Percentiles rank a stretch among this genome's conserved stretches.
phyloP scores from a whole-genome alignment of 2,888 invertebrate genomes.

The Atethmia centrago region DNA sequence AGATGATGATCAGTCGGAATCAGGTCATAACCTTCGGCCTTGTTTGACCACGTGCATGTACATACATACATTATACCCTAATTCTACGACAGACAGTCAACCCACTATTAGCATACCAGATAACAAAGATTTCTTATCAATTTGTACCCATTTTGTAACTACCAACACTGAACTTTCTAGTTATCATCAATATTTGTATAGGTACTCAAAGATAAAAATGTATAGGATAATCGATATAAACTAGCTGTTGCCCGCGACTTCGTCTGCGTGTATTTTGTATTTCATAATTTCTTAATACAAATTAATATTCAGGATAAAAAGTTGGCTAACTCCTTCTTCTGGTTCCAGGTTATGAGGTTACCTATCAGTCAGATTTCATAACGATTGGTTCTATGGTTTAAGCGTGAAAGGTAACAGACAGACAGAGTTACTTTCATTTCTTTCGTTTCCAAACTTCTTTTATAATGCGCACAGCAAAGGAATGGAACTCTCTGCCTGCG shows the following conservation, averaged over 20 bases:
- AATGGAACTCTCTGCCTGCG: no score
- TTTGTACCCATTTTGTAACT: slow-evolving; percentile 16
- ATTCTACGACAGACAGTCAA: not conserved
- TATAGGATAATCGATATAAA: not conserved
- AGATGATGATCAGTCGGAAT: not conserved
- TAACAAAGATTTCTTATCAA: slow-evolving; percentile 28
- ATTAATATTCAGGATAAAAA: not conserved
- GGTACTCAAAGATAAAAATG: slow-evolving; percentile 19
- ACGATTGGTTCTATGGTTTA: not conserved
- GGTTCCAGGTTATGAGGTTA: not conserved
- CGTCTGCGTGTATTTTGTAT: not conserved
- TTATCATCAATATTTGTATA: not conserved
- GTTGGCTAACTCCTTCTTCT: not conserved
- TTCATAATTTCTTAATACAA: not conserved
- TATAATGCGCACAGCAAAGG: no score
- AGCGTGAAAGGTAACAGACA: not conserved
- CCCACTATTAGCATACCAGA: slow-evolving; percentile 21
- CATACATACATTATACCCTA: not conserved
- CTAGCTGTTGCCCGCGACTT: not conserved
- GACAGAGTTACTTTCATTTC: not conserved
- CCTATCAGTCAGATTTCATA: not conserved
- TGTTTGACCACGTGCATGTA: slow-evolving; percentile 5
- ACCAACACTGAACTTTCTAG: not conserved
- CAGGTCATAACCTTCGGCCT: not conserved
- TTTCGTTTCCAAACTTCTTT: no score